Percentiles rank a stretch among this genome's conserved stretches.
Evolutionary conservation across 2,797 vertebrate species (phyloP).

Genomic region (Caiman crocodilus): DNA sequence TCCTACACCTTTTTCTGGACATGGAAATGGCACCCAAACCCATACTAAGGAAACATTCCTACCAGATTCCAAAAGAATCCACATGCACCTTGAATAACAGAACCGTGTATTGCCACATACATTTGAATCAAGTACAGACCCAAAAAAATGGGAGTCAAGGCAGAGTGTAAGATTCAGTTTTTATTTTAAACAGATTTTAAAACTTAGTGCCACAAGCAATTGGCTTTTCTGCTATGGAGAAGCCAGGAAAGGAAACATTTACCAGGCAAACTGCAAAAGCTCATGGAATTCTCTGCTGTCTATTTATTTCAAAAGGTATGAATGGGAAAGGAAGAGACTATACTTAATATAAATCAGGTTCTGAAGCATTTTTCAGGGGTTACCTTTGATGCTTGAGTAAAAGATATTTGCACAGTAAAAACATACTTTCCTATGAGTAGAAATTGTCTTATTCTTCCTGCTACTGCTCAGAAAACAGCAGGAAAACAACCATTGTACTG

Average conservation of each 20-base stretch:
- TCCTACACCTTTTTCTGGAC: not conserved
- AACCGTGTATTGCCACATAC: not conserved
- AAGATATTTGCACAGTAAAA: constrained; percentile 33
- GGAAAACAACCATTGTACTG: constrained; percentile 51
- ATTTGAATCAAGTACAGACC: constrained; percentile 37
- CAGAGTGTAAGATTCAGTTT: not conserved
- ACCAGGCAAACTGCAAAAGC: constrained; percentile 29
- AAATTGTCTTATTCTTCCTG: constrained; percentile 54
- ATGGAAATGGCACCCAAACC: not conserved
- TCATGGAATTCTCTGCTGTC: constrained; percentile 31
- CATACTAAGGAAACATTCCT: not conserved
- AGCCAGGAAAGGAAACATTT: not conserved
- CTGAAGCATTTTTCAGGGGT: constrained; percentile 59
- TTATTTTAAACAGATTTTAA: constrained; percentile 53
- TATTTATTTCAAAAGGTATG: constrained; percentile 39
- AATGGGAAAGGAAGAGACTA: constrained; percentile 40
- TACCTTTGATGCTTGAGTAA: constrained; percentile 52
- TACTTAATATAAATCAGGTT: constrained; percentile 34
- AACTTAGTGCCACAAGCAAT: constrained; percentile 14
- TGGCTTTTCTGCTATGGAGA: constrained; percentile 2
- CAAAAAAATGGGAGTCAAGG: not conserved
- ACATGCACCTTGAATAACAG: constrained; percentile 12
- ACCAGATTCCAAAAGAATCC: not conserved
- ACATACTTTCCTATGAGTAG: constrained; percentile 41
- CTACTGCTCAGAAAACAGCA: constrained; percentile 54